These are phyloP conservation scores for Pentamera pediparva DNA, from an alignment of 53 echinoderm and acorn worm genomes.

Conservation along the genomic window DNA sequence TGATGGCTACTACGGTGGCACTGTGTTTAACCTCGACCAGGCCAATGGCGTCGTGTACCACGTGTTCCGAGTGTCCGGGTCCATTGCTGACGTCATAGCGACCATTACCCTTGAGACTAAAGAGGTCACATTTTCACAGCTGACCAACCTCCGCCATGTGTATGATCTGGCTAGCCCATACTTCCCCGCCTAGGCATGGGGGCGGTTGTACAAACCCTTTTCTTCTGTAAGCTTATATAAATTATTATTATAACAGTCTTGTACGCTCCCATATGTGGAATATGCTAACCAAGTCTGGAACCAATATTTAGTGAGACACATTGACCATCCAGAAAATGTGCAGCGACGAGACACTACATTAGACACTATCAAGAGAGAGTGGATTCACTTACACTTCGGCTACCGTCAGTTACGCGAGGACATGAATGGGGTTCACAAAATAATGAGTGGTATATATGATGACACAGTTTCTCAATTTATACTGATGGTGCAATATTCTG, in stretches of 20 bases:
- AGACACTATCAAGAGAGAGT: neutral
- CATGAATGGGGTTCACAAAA: neutral
- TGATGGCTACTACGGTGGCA: slow-evolving; percentile 66
- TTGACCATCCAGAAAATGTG: neutral
- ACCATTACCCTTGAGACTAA: slow-evolving; percentile 45
- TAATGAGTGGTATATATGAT: neutral
- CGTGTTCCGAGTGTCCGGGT: slow-evolving; percentile 61
- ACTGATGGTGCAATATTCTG: too few species aligned
- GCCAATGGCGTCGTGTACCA: slow-evolving; percentile 62
- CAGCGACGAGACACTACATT: neutral
- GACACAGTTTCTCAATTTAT: neutral
- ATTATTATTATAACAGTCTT: neutral
- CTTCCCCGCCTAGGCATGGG: slow-evolving; percentile 15
- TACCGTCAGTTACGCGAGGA: neutral
- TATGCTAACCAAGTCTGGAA: neutral
- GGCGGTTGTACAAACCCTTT: too few species aligned
- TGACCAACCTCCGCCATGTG: slow-evolving; percentile 58
- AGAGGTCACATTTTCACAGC: slow-evolving; percentile 51
- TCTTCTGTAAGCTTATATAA: too few species aligned
- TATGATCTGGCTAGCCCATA: slow-evolving; percentile 58
- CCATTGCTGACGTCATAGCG: slow-evolving; percentile 68
- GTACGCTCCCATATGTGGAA: neutral
- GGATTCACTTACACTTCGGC: too few species aligned
- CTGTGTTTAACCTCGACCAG: slow-evolving; percentile 72
- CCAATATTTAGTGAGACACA: neutral